A percentile compares a stretch with the other conserved stretches of the same genome.
Evolutionary conservation across 2,888 invertebrate genomes (phyloP).

Genomic region (Sipha maydis): DNA sequence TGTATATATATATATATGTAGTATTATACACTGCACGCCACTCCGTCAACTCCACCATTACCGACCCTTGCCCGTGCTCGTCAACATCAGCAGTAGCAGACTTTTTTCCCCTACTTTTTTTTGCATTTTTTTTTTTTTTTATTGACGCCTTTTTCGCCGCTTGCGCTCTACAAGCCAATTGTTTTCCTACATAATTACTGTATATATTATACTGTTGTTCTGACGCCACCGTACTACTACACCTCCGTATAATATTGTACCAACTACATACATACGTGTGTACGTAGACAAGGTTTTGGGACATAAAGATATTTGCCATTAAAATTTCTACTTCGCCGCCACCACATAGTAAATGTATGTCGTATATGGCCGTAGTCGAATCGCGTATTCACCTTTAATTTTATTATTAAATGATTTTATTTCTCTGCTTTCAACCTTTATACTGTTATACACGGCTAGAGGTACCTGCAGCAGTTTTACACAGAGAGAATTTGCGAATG

Average conservation of each 20-base stretch:
- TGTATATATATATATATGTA: not conserved
- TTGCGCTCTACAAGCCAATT: conserved; percentile 54
- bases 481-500: not conserved
- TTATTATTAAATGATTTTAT: not conserved
- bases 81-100: conserved; percentile 34
- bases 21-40: not conserved
- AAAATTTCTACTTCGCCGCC: not conserved
- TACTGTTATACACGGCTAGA: not conserved
- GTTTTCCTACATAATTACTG: conserved; percentile 50
- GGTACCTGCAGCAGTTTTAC: not conserved
- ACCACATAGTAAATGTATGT: not conserved
- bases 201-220: not conserved
- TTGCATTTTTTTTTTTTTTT: conserved; percentile 20
- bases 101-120: conserved; percentile 29
- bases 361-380: not conserved
- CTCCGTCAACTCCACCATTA: not conserved
- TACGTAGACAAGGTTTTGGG: not conserved
- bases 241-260: not conserved
- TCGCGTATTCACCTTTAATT: not conserved
- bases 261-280: too few species aligned
- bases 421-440: conserved; percentile 4
- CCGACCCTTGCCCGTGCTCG: not conserved
- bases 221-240: not conserved
- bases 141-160: conserved; percentile 58
- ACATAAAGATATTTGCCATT: conserved; percentile 38